Percentiles rank a stretch among this genome's conserved stretches.
phyloP scores from a whole-genome alignment of 2,888 invertebrate genomes.

The Leptinotarsa peninsularis region DNA sequence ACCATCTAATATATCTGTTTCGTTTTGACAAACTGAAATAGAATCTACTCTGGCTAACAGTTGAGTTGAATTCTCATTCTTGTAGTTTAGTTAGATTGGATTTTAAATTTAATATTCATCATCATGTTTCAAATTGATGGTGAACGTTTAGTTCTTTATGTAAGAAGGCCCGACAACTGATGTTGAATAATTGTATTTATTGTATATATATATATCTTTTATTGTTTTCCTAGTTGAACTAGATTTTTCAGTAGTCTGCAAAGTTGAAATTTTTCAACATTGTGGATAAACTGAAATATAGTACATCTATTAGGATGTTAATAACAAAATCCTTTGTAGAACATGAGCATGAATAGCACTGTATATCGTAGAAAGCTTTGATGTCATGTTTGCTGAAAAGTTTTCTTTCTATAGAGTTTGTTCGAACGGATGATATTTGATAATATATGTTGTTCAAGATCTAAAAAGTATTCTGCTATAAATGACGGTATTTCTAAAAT shows the following conservation, averaged over 20 bases:
- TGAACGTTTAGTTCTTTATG: too few relatives aligned
- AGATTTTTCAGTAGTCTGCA: background rate
- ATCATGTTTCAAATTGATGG: background rate
- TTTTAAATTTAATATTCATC: background rate
- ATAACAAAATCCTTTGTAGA: background rate
- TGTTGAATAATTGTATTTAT: background rate
- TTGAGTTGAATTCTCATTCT: conserved; percentile 2
- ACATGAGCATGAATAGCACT: background rate
- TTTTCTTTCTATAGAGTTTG: background rate
- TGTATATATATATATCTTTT: background rate
- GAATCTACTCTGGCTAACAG: background rate
- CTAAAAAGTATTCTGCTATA: background rate
- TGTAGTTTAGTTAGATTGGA: background rate
- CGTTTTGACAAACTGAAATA: background rate
- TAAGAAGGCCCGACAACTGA: background rate
- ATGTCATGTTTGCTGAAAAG: background rate
- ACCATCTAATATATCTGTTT: background rate
- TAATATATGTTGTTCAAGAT: background rate
- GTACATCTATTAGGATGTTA: background rate
- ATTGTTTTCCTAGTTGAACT: background rate
- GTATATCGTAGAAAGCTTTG: background rate
- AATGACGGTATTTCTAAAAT: background rate
- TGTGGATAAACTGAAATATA: background rate
- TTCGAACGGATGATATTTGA: too few relatives aligned
- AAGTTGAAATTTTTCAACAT: background rate